These are phyloP conservation scores for Motacilla alba DNA, from an alignment of 2,113 vertebrate genomes.

Conservation along the genomic window DNA sequence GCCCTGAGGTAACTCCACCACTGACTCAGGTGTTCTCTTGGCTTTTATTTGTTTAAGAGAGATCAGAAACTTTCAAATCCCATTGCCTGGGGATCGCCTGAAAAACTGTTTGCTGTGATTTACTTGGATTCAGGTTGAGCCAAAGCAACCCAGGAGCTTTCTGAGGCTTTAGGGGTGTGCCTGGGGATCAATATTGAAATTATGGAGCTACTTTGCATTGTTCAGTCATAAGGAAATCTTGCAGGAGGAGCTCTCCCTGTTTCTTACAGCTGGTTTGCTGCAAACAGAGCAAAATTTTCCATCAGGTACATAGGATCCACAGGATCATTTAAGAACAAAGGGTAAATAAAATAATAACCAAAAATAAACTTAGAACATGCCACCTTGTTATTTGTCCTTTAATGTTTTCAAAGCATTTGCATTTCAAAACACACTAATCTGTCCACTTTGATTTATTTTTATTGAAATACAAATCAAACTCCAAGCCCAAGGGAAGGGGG, in stretches of 20 bases:
- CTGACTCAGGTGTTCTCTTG: neutral
- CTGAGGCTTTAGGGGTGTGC: neutral
- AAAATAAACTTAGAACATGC: conserved; percentile 43
- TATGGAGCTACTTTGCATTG: neutral
- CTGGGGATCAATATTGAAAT: neutral
- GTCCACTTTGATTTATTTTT: conserved; percentile 58
- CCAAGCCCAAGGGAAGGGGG: neutral
- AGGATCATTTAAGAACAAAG: conserved; percentile 39
- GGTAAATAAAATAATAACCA: conserved; percentile 43
- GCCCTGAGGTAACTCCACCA: neutral
- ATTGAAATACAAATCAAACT: conserved; percentile 55
- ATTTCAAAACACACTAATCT: conserved; percentile 49
- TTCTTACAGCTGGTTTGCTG: neutral
- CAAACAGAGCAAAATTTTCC: neutral
- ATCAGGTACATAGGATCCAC: neutral
- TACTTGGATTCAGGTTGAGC: neutral
- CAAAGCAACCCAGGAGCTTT: neutral
- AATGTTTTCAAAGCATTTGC: conserved; percentile 52
- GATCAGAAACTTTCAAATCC: neutral
- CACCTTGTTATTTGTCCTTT: conserved; percentile 39
- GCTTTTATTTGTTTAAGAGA: neutral
- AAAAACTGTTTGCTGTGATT: neutral
- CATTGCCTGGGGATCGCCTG: neutral
- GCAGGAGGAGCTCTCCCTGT: neutral
- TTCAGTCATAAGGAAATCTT: neutral